Conservation (phyloP, 1,140 invertebrate species). For the Hyphantria cunea region DNA sequence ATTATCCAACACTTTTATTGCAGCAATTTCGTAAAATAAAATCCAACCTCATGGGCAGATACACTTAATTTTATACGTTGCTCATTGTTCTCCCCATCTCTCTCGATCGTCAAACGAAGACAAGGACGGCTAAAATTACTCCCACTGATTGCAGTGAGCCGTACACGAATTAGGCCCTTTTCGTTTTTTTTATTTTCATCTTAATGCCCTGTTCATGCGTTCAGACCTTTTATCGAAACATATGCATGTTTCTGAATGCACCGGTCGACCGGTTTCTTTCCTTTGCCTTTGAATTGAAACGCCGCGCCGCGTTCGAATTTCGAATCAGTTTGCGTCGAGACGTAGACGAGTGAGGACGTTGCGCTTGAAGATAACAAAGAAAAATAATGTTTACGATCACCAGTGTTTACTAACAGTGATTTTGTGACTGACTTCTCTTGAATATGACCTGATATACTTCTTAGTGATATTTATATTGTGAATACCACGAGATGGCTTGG, state of each 20-base stretch:
- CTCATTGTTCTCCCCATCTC: conserved; percentile 50
- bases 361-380: conserved; percentile 9
- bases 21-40: conserved; percentile 65
- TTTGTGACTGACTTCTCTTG: conserved; percentile 55
- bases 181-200: conserved; percentile 58
- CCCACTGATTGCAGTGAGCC: conserved; percentile 70
- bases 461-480: conserved; percentile 44
- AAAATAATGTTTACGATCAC: conserved; percentile 53
- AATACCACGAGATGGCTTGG: conserved; percentile 56
- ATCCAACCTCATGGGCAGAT: conserved; percentile 58
- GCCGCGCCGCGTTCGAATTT: conserved; percentile 63
- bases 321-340: conserved; percentile 62
- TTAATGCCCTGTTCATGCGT: conserved; percentile 74
- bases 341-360: conserved; percentile 39
- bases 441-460: conserved; percentile 61
- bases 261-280: conserved; percentile 70
- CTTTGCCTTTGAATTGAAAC: conserved; percentile 64
- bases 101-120: conserved; percentile 35
- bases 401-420: conserved; percentile 54
- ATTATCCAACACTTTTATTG: conserved; percentile 65
- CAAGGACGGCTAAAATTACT: conserved; percentile 60
- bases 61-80: conserved; percentile 68
- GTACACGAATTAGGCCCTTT: conserved; percentile 74
- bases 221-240: conserved; percentile 73
- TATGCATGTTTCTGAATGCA: conserved; percentile 66